A percentile compares a stretch with the other conserved stretches of the same genome.
phyloP scores from a whole-genome alignment of 2,888 invertebrate genomes.

The Xylota segnis region DNA sequence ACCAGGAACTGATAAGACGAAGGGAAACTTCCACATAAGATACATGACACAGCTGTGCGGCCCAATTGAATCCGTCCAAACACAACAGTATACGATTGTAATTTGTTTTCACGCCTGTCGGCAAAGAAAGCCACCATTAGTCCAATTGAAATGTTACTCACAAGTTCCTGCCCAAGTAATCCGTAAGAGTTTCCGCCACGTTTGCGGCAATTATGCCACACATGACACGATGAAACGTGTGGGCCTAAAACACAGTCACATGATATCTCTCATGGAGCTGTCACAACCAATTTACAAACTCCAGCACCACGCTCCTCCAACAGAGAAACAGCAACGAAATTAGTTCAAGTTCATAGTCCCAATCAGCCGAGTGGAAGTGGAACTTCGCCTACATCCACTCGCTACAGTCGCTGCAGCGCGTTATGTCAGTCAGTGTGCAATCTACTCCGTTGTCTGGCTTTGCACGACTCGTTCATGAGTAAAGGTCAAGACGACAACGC shows the following conservation, averaged over 20 bases:
- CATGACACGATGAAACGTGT: conserved; percentile 23
- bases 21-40: neutral
- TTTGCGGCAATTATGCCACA: conserved; percentile 35
- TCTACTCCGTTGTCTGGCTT: conserved; percentile 30
- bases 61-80: neutral
- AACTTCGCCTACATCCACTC: conserved; percentile 56
- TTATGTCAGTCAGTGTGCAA: conserved; percentile 7
- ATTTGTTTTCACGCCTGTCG: conserved; percentile 15
- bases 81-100: conserved; percentile 3
- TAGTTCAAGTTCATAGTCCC: conserved; percentile 72
- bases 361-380: conserved; percentile 63
- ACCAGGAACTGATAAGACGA: neutral
- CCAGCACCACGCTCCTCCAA: conserved; percentile 53
- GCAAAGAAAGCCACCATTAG: conserved; percentile 20
- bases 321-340: conserved; percentile 21
- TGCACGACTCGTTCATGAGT: conserved; percentile 57
- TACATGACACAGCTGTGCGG: neutral
- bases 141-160: conserved; percentile 48
- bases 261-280: conserved; percentile 69
- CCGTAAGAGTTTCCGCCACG: conserved; percentile 44
- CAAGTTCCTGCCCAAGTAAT: conserved; percentile 48
- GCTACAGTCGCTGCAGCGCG: neutral
- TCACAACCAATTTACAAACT: conserved; percentile 74
- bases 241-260: conserved; percentile 59
- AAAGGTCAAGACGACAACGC: conserved; percentile 59